Conservation (phyloP, 2,888 invertebrate genomes). For the Elmis aenea region DNA sequence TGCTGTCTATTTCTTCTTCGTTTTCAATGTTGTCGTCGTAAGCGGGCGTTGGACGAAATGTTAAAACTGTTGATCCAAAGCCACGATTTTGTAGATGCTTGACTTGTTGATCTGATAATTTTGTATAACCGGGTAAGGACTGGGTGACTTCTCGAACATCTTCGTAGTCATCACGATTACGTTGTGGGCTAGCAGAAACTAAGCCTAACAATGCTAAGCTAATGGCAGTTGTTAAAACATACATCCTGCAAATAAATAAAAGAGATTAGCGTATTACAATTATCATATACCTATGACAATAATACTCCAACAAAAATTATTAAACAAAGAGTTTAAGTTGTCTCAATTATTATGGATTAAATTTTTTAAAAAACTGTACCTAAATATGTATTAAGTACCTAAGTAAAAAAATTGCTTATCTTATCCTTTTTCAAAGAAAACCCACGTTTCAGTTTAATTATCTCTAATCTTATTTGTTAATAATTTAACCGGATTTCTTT, state of each 20-base stretch:
- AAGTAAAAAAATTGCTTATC: too few relatives aligned
- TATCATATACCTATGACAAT: too few relatives aligned
- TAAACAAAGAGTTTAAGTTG: too few relatives aligned
- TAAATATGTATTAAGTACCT: too few relatives aligned
- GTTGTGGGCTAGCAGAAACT: constrained; percentile 17
- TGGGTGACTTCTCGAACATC: constrained; percentile 12
- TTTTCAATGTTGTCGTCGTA: constrained; percentile 19
- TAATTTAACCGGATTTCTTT: too few relatives aligned
- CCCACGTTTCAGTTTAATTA: too few relatives aligned
- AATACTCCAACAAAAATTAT: too few relatives aligned
- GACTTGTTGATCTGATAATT: constrained; percentile 21
- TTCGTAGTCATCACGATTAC: constrained; percentile 4
- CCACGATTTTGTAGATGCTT: constrained; percentile 25
- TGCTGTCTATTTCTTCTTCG: constrained; percentile 18
- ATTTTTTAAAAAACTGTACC: too few relatives aligned
- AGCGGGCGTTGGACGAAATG: constrained; percentile 19
- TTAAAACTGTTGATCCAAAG: constrained; percentile 27
- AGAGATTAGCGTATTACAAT: neutral
- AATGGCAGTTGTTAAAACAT: constrained; percentile 15
- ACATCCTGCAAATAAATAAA: constrained; percentile 26
- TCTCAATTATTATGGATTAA: too few relatives aligned
- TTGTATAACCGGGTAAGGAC: constrained; percentile 18
- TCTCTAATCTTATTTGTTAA: too few relatives aligned
- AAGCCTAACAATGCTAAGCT: constrained; percentile 10
- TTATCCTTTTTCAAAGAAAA: too few relatives aligned